These are phyloP conservation scores for Actenoides lindsayi DNA, from an alignment of 2,113 vertebrate genomes.

Conservation along the genomic window DNA sequence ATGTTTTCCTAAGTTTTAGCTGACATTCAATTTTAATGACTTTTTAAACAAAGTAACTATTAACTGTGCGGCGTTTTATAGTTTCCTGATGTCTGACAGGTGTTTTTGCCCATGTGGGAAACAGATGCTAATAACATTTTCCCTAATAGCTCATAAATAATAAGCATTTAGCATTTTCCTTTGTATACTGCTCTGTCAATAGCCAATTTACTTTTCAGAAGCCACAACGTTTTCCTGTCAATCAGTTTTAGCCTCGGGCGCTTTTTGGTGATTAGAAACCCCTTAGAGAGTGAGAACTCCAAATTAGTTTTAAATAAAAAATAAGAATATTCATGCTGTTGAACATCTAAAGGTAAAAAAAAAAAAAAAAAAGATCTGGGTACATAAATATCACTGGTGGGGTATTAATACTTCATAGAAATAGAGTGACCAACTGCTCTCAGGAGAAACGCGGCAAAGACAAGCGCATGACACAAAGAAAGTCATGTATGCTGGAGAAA, in stretches of 20 bases:
- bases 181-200: slow-evolving; percentile 79
- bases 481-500: not conserved
- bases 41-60: slow-evolving; percentile 82
- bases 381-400: slow-evolving; percentile 85
- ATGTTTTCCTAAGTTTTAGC: slow-evolving; percentile 79
- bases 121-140: slow-evolving; percentile 78
- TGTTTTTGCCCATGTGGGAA: slow-evolving; percentile 82
- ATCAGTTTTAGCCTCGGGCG: slow-evolving; percentile 91
- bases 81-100: slow-evolving; percentile 81
- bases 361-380: slow-evolving; percentile 76
- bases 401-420: slow-evolving; percentile 77
- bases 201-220: slow-evolving; percentile 83
- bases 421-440: slow-evolving; percentile 47
- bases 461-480: slow-evolving; percentile 38
- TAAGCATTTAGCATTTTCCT: slow-evolving; percentile 77
- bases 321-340: slow-evolving; percentile 97
- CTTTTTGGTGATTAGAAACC: slow-evolving; percentile 98
- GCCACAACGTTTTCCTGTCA: slow-evolving; percentile 92
- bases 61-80: slow-evolving; percentile 55
- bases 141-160: slow-evolving; percentile 83
- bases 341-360: slow-evolving; percentile 96
- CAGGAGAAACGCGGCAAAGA: slow-evolving; percentile 43
- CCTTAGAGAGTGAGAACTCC: slow-evolving; percentile 94
- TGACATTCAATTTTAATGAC: slow-evolving; percentile 84
- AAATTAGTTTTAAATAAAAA: slow-evolving; percentile 99